phyloP scores from a whole-genome alignment of 2,113 vertebrate genomes.

The Hassar affinis region DNA sequence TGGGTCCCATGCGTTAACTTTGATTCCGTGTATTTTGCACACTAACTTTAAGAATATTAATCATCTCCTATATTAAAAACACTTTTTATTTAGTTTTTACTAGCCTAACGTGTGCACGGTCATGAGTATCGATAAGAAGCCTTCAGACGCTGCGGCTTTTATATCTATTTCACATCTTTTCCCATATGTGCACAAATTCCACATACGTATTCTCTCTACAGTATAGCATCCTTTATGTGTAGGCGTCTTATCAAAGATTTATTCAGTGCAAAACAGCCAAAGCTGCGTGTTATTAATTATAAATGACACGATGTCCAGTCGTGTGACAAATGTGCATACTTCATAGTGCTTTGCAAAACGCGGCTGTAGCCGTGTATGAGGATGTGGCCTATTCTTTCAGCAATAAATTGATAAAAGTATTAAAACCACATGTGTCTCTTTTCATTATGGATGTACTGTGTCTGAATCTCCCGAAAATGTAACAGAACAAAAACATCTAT shows the following conservation, averaged over 20 bases:
- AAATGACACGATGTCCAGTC: slow-evolving; percentile 64
- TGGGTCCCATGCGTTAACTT: slow-evolving; percentile 6
- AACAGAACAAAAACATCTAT: slow-evolving; percentile 62
- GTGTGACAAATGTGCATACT: slow-evolving; percentile 72
- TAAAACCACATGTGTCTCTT: slow-evolving; percentile 76
- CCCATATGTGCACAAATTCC: slow-evolving; percentile 37
- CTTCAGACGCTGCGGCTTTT: slow-evolving; percentile 19
- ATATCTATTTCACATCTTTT: slow-evolving; percentile 47
- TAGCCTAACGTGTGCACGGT: not conserved
- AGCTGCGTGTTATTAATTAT: slow-evolving; percentile 70
- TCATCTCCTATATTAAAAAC: not conserved
- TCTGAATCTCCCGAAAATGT: slow-evolving; percentile 62
- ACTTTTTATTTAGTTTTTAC: not conserved
- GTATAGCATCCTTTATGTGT: slow-evolving; percentile 52
- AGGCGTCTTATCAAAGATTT: slow-evolving; percentile 78
- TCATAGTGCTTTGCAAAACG: slow-evolving; percentile 54
- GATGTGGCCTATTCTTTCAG: slow-evolving; percentile 63
- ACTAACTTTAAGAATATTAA: not conserved
- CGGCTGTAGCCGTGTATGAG: slow-evolving; percentile 56
- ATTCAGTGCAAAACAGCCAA: slow-evolving; percentile 76
- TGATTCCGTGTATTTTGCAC: not conserved
- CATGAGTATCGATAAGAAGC: slow-evolving; percentile 14
- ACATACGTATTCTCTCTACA: slow-evolving; percentile 33
- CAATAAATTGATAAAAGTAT: slow-evolving; percentile 76
- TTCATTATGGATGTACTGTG: slow-evolving; percentile 65